phyloP scores from a whole-genome alignment of 2,888 invertebrate genomes.

The Caenorhabditis sinica region DNA sequence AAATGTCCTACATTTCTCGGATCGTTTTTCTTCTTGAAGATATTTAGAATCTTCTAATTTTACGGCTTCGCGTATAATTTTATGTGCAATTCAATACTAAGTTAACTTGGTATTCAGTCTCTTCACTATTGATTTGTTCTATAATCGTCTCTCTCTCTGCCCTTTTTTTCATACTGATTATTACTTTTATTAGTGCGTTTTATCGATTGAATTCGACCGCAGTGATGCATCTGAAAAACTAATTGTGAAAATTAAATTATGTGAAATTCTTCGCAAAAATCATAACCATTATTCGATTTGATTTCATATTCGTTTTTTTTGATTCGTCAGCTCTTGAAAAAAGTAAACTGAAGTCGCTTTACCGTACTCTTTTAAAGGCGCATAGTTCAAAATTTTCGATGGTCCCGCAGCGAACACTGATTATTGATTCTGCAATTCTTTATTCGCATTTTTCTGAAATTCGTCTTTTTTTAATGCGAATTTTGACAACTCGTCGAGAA shows the following conservation, averaged over 20 bases:
- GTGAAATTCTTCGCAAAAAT: not conserved
- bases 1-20: constrained; percentile 47
- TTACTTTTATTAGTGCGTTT: too few species aligned
- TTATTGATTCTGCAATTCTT: not conserved
- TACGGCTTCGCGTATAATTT: constrained; percentile 14
- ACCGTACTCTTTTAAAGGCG: constrained; percentile 5
- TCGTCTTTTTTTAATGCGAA: too few species aligned
- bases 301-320: not conserved
- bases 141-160: too few species aligned
- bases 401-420: not conserved
- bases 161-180: not conserved
- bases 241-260: not conserved
- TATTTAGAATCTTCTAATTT: constrained; percentile 34
- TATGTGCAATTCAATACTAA: not conserved
- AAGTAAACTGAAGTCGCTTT: not conserved
- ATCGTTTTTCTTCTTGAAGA: constrained; percentile 21
- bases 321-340: too few species aligned
- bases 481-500: too few species aligned
- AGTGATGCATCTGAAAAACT: not conserved
- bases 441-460: too few species aligned
- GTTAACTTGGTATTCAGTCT: not conserved
- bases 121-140: not conserved
- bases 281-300: too few species aligned
- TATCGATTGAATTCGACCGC: not conserved
- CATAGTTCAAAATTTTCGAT: not conserved